Evolutionary conservation across 2,888 invertebrate genomes (phyloP).

Genomic region (Heliconius aoede): DNA sequence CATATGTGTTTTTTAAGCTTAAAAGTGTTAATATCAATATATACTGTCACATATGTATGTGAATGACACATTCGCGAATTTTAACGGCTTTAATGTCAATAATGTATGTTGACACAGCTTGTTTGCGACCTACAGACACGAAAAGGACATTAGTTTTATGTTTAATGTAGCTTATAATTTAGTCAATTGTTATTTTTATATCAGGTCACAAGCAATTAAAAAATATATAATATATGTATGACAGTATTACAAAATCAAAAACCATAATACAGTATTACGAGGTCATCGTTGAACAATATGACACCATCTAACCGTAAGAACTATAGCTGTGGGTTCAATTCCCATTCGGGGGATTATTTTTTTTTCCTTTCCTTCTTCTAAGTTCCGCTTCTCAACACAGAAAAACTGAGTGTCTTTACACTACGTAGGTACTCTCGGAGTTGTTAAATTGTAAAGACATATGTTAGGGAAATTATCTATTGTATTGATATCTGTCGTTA

Average conservation of each 20-base stretch:
- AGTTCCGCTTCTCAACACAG: background rate
- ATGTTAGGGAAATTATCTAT: background rate
- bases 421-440: background rate
- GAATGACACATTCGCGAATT: background rate
- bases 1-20: background rate
- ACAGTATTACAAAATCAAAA: background rate
- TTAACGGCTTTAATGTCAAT: background rate
- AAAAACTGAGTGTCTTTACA: background rate
- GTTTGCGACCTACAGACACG: conserved; percentile 13
- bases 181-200: background rate
- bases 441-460: background rate
- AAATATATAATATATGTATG: background rate
- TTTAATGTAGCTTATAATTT: background rate
- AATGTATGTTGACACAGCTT: background rate
- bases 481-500: background rate
- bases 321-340: too few species aligned
- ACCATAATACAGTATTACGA: background rate
- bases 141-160: conserved; percentile 26
- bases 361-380: background rate
- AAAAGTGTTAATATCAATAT: background rate
- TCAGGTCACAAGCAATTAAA: background rate
- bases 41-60: background rate
- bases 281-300: background rate
- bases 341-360: too few species aligned
- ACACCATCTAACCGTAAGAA: background rate